These are phyloP conservation scores for Phragmatobia fuliginosa DNA, from an alignment of 2,888 invertebrate species.

Conservation along the genomic window DNA sequence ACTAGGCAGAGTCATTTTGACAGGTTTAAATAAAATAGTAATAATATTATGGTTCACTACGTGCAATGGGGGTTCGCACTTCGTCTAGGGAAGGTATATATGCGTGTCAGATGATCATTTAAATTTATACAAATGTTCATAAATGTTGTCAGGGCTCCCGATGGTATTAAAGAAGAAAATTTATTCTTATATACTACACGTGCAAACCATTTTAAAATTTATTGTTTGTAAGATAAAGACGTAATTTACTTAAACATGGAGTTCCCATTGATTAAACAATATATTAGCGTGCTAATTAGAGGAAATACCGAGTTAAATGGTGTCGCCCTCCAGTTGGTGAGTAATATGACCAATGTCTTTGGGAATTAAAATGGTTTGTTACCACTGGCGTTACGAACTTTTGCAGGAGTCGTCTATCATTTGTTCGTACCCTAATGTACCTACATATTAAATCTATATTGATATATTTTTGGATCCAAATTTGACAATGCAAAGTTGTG, in stretches of 20 bases:
- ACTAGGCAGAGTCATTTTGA: neutral
- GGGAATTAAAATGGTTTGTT: neutral
- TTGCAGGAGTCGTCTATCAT: neutral
- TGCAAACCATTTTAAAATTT: neutral
- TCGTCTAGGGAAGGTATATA: neutral
- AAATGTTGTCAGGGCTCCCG: neutral
- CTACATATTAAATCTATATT: too few species aligned
- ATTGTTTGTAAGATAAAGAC: neutral
- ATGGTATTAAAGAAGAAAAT: neutral
- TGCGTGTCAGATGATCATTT: neutral
- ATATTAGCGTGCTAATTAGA: neutral
- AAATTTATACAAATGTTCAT: neutral
- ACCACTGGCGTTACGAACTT: neutral
- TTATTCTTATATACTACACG: neutral
- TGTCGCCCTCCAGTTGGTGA: neutral
- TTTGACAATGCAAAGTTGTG: too few species aligned
- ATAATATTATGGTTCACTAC: too few species aligned
- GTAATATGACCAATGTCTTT: neutral
- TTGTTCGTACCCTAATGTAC: neutral
- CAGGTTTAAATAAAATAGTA: too few species aligned
- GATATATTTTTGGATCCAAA: too few species aligned
- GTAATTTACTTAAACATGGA: neutral
- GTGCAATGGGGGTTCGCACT: neutral
- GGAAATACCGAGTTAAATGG: neutral
- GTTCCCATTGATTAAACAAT: neutral